phyloP scores from a whole-genome alignment of 2,888 invertebrate species.

The Hyles lineata region DNA sequence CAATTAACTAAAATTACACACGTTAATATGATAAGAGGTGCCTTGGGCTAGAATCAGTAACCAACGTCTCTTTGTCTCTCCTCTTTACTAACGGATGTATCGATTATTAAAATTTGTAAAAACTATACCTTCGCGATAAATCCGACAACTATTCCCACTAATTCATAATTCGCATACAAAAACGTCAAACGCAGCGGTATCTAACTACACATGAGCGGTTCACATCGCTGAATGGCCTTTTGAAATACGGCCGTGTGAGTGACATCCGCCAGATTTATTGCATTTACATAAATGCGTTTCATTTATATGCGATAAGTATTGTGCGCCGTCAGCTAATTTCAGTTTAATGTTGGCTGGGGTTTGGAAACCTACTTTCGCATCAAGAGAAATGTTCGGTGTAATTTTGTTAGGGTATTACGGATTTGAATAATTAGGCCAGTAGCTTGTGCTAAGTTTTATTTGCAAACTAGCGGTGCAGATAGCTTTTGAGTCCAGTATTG shows the following conservation, averaged over 20 bases:
- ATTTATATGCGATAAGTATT: slow-evolving; percentile 6
- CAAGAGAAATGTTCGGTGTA: no score
- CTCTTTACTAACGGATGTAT: no score
- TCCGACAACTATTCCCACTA: slow-evolving; percentile 2
- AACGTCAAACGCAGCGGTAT: slow-evolving; percentile 19
- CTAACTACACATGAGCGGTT: slow-evolving; percentile 22
- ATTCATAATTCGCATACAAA: slow-evolving; percentile 22
- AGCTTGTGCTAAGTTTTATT: no score
- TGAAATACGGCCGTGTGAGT: slow-evolving; percentile 16
- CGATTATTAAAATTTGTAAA: no score
- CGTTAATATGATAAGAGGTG: no score
- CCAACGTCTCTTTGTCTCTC: no score
- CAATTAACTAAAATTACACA: no score
- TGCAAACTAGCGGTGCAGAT: no score
- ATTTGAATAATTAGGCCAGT: no score
- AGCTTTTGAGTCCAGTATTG: no score
- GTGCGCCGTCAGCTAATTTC: not conserved
- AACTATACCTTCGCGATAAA: not conserved
- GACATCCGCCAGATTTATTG: slow-evolving; percentile 11
- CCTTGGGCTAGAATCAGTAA: no score
- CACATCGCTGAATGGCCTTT: slow-evolving; percentile 20
- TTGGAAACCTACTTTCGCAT: not conserved
- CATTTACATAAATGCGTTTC: slow-evolving; percentile 20
- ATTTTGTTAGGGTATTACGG: no score
- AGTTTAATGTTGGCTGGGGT: not conserved